Evolutionary conservation across 2,888 invertebrate genomes (phyloP).

Genomic region (Tanypteryx hageni): DNA sequence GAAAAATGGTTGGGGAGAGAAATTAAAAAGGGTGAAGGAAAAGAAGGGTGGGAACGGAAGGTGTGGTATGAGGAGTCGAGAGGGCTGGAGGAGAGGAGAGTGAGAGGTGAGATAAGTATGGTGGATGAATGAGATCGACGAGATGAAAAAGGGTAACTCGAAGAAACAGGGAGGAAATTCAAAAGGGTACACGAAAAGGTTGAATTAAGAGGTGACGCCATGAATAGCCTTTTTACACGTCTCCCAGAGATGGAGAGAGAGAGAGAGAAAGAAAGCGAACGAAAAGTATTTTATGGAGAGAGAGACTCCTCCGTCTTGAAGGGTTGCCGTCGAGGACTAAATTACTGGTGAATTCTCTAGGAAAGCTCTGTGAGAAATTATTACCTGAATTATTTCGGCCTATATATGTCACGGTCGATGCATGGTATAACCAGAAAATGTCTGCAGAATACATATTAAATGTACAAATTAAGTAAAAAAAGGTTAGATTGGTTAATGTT

Average conservation of each 20-base stretch:
- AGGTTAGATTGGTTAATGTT: too few relatives aligned
- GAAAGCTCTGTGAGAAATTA: too few relatives aligned
- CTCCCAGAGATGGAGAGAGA: neutral
- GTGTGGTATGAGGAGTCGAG: neutral
- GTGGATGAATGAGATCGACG: neutral
- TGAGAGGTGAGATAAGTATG: neutral
- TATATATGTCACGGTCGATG: too few relatives aligned
- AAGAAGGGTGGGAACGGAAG: neutral
- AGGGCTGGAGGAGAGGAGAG: neutral
- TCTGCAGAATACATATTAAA: too few relatives aligned
- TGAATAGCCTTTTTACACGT: neutral
- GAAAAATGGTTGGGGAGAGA: neutral
- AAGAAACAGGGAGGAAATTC: constrained; percentile 10
- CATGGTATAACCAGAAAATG: too few relatives aligned
- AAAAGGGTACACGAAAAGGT: neutral
- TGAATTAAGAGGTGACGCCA: neutral
- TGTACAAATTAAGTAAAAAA: too few relatives aligned
- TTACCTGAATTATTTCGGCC: too few relatives aligned
- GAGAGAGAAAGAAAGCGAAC: neutral
- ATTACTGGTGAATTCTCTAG: too few relatives aligned
- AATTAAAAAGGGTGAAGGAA: neutral
- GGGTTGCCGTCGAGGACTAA: too few relatives aligned
- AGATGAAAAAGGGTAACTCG: neutral
- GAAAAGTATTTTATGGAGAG: neutral
- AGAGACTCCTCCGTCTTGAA: neutral